phyloP scores from a whole-genome alignment of 2,113 vertebrate genomes.

The Microcebus griseorufus region DNA sequence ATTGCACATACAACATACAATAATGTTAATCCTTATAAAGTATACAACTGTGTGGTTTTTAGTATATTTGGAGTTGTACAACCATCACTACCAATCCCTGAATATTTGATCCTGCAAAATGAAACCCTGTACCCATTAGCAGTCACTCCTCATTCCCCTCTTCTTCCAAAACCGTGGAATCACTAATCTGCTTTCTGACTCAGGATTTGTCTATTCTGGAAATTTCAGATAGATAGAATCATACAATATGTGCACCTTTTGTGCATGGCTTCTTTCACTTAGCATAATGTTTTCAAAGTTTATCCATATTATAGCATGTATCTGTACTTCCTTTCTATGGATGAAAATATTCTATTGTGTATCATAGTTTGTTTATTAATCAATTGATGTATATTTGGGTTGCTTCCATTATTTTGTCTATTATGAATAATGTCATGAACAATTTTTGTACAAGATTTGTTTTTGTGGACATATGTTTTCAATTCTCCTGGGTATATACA shows the following conservation, averaged over 20 bases:
- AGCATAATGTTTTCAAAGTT: neutral
- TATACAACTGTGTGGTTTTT: neutral
- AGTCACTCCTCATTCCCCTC: neutral
- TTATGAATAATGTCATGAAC: neutral
- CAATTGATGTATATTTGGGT: neutral
- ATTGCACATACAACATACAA: no score
- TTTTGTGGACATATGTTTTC: neutral
- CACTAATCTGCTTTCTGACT: neutral
- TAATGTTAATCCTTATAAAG: neutral
- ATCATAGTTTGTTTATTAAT: neutral
- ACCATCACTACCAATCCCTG: neutral
- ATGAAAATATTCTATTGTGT: neutral
- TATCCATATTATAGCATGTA: neutral
- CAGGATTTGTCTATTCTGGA: neutral
- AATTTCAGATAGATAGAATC: neutral
- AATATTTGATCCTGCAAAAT: neutral
- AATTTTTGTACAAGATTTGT: neutral
- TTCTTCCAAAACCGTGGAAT: neutral
- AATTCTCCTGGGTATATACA: neutral
- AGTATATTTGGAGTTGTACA: neutral
- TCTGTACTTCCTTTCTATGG: neutral
- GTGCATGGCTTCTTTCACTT: neutral
- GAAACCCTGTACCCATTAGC: neutral
- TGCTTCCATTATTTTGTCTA: neutral
- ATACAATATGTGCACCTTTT: neutral